Conservation (phyloP, 2,888 invertebrate genomes). For the Stratiomys singularior region DNA sequence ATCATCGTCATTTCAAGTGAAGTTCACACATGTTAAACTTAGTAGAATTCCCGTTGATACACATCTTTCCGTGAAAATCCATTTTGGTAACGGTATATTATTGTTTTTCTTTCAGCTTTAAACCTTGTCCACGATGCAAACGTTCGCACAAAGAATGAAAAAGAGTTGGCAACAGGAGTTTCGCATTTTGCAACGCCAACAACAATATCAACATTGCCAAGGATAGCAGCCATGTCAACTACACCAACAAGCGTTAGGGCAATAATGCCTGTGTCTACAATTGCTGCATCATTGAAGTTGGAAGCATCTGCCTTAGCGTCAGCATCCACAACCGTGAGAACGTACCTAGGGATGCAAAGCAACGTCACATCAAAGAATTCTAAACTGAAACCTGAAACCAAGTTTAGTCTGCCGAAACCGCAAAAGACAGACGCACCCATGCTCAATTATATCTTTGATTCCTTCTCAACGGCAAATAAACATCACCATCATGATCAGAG, state of each 20-base stretch:
- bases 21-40: too few relatives aligned
- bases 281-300: slow-evolving; percentile 27
- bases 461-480: slow-evolving; percentile 75
- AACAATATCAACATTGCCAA: slow-evolving; percentile 22
- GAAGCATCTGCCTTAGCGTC: slow-evolving; percentile 27
- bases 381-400: slow-evolving; percentile 51
- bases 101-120: slow-evolving; percentile 14
- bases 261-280: not conserved
- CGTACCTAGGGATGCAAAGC: slow-evolving; percentile 51
- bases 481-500: slow-evolving; percentile 76
- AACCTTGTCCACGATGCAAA: slow-evolving; percentile 1
- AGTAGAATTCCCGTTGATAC: too few relatives aligned
- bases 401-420: slow-evolving; percentile 65
- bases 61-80: too few relatives aligned
- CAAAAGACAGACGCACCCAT: slow-evolving; percentile 75
- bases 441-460: slow-evolving; percentile 79
- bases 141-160: not conserved
- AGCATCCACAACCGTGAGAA: slow-evolving; percentile 49
- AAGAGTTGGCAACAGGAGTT: not conserved
- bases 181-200: not conserved
- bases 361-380: slow-evolving; percentile 44
- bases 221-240: not conserved
- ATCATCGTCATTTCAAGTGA: too few relatives aligned
- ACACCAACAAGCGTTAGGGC: not conserved
- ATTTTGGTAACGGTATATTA: too few relatives aligned